These are phyloP conservation scores for Odontocerum albicorne DNA, from an alignment of 2,888 invertebrate genomes.

Conservation along the genomic window DNA sequence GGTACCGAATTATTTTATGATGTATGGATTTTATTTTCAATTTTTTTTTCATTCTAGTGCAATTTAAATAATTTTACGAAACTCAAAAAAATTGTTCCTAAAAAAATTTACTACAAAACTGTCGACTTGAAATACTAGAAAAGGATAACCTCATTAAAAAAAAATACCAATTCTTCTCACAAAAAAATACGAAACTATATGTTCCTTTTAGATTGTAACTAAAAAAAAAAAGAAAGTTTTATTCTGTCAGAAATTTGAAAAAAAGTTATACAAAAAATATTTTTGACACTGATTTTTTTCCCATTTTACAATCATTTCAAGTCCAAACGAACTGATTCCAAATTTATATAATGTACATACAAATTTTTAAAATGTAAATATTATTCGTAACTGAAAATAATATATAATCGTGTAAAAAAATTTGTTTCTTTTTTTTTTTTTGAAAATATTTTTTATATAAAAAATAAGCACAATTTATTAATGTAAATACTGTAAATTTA, in stretches of 20 bases:
- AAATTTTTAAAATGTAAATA: not conserved
- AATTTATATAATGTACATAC: conserved; percentile 1
- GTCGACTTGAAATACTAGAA: not conserved
- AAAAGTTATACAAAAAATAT: not conserved
- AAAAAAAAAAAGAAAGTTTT: not conserved
- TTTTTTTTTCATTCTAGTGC: no score
- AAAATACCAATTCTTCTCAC: no score
- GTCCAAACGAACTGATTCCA: not conserved
- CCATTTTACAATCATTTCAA: not conserved
- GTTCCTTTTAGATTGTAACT: not conserved
- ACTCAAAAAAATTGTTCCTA: not conserved
- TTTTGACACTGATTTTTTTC: conserved; percentile 3
- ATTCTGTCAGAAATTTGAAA: not conserved
- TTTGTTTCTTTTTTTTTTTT: conserved; percentile 1
- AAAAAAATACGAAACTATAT: not conserved
- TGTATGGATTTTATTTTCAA: no score
- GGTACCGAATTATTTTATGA: no score
- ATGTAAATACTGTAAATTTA: conserved; percentile 34
- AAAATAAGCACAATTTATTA: conserved; percentile 1
- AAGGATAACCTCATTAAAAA: no score
- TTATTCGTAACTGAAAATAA: not conserved
- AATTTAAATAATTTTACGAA: no score
- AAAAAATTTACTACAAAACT: not conserved
- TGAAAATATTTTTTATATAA: not conserved
- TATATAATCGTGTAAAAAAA: not conserved